Conservation (phyloP, 2,888 invertebrate genomes). For the Andrena haemorrhoa region DNA sequence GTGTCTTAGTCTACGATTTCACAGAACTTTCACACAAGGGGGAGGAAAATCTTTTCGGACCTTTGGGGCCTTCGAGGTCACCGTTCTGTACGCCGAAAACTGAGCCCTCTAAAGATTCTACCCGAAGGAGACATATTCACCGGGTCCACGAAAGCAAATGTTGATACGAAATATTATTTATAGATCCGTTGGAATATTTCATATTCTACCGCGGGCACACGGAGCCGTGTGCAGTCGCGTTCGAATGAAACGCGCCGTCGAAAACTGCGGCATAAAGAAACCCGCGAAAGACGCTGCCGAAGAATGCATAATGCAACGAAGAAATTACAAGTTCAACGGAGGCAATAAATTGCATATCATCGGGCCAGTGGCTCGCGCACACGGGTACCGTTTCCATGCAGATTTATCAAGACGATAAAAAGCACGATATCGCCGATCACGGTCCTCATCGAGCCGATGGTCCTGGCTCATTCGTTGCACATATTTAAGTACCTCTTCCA, state of each 20-base stretch:
- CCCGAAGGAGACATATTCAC: not conserved
- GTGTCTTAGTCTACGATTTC: constrained; percentile 59
- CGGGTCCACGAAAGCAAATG: not conserved
- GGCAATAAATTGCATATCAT: constrained; percentile 62
- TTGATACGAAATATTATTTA: constrained; percentile 4
- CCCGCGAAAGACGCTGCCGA: constrained; percentile 28
- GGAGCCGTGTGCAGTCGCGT: not conserved
- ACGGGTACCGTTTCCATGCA: constrained; percentile 50
- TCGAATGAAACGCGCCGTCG: constrained; percentile 18
- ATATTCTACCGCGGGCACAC: not conserved
- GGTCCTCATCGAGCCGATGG: constrained; percentile 54
- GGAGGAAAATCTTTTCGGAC: constrained; percentile 32
- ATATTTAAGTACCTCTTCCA: constrained; percentile 66
- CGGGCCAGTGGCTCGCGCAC: constrained; percentile 22
- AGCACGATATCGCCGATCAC: constrained; percentile 57
- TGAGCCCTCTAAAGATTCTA: not conserved
- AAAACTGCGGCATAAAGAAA: constrained; percentile 45
- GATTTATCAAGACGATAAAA: constrained; percentile 64
- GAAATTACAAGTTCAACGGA: constrained; percentile 55
- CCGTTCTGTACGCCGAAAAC: not conserved
- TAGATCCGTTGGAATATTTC: not conserved
- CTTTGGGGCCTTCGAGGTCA: constrained; percentile 15
- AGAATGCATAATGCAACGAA: constrained; percentile 53
- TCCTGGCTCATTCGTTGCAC: constrained; percentile 57
- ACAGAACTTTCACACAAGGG: constrained; percentile 39